A percentile compares a stretch with the other conserved stretches of the same genome.
Conservation (phyloP, 2,113 vertebrate genomes). For the Hipposideros armiger region DNA sequence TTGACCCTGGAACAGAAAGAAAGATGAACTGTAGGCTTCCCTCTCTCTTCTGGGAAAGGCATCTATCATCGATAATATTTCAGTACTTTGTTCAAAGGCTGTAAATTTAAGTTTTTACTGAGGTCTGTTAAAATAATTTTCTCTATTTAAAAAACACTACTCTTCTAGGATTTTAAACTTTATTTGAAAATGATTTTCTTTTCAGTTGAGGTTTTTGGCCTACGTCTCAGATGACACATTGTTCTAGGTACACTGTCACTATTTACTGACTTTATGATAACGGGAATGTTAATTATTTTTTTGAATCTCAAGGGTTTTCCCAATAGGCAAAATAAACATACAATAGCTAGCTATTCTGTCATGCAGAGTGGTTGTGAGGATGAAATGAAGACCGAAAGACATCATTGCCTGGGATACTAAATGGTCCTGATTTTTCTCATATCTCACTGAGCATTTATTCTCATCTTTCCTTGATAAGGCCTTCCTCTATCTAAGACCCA, state of each 20-base stretch:
- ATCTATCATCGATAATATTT: constrained; percentile 23
- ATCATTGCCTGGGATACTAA: background rate
- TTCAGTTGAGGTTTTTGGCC: background rate
- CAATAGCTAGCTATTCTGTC: background rate
- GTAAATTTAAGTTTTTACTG: background rate
- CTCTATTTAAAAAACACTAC: background rate
- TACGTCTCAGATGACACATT: background rate
- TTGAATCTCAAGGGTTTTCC: background rate
- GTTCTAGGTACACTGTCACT: background rate
- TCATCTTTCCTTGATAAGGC: background rate
- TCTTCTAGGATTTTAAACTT: background rate
- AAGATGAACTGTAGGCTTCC: background rate
- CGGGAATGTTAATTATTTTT: background rate
- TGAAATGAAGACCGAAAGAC: background rate
- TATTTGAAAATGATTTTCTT: background rate
- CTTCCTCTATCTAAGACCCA: background rate
- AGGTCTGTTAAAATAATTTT: background rate
- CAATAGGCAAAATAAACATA: background rate
- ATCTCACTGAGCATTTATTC: background rate
- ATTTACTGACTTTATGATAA: background rate
- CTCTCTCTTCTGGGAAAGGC: background rate
- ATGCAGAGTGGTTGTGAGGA: background rate
- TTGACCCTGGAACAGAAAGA: background rate
- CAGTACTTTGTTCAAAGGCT: background rate
- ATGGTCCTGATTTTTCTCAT: background rate